Evolutionary conservation across 2,113 vertebrate species (phyloP).

Genomic region (Anhinga rufa): DNA sequence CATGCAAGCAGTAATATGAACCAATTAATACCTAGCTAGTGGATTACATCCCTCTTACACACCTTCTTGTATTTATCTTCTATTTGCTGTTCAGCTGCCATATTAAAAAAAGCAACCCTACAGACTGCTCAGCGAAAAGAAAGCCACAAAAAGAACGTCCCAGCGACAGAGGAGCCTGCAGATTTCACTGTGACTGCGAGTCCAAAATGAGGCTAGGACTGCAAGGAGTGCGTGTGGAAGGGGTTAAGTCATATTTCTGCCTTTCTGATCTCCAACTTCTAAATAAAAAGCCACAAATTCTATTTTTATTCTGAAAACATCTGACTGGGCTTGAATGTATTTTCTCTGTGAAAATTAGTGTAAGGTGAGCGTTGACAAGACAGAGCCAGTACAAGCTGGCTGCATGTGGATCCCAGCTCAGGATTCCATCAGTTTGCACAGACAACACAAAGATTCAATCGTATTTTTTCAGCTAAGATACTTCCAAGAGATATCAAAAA

Average conservation of each 20-base stretch:
- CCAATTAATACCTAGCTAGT: not conserved
- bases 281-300: not conserved
- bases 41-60: not conserved
- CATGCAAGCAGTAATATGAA: not conserved
- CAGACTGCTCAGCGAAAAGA: not conserved
- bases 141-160: not conserved
- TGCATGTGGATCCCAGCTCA: not conserved
- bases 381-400: not conserved
- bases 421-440: not conserved
- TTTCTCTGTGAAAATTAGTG: not conserved
- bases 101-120: not conserved
- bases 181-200: not conserved
- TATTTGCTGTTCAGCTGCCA: not conserved
- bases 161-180: not conserved
- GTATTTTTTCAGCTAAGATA: not conserved
- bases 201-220: not conserved
- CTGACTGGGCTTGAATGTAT: not conserved
- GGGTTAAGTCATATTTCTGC: not conserved
- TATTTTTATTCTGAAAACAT: not conserved
- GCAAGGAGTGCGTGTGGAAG: accelerated
- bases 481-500: not conserved
- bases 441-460: not conserved
- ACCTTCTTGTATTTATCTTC: not conserved
- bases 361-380: not conserved
- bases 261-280: not conserved